A percentile compares a stretch with the other conserved stretches of the same genome.
phyloP scores from a whole-genome alignment of 2,113 vertebrate genomes.

The Hippocampus abdominalis region DNA sequence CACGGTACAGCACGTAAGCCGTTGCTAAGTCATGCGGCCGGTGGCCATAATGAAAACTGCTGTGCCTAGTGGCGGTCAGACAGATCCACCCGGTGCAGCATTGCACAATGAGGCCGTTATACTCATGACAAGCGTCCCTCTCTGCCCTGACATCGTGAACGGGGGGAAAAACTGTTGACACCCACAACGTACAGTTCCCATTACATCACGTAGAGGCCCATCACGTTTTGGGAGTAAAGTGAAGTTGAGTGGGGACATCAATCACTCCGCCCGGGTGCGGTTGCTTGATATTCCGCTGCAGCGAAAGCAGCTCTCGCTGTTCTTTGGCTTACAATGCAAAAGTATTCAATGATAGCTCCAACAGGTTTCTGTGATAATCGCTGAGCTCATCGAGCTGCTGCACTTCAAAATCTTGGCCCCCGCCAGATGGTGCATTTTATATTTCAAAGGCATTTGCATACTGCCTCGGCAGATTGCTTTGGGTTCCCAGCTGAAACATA shows the following conservation, averaged over 20 bases:
- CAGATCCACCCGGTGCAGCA: constrained; percentile 62
- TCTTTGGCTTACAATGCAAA: constrained; percentile 18
- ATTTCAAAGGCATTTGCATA: constrained; percentile 56
- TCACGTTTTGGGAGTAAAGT: constrained; percentile 60
- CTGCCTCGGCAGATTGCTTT: constrained; percentile 40
- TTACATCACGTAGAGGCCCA: constrained; percentile 71
- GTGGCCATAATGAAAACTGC: constrained; percentile 72
- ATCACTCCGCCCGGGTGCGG: constrained; percentile 63
- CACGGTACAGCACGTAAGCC: constrained; percentile 58
- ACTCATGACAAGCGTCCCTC: constrained; percentile 62
- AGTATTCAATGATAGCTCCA: constrained; percentile 23
- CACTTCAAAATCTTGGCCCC: constrained; percentile 23
- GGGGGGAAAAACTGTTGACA: constrained; percentile 74
- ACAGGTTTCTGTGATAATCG: constrained; percentile 17
- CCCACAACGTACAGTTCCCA: constrained; percentile 75
- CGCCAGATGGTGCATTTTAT: constrained; percentile 51
- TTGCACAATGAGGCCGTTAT: constrained; percentile 75
- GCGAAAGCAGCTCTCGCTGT: constrained; percentile 12
- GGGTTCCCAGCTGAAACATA: constrained; percentile 46
- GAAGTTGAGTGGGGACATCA: constrained; percentile 62
- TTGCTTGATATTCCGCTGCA: constrained; percentile 60
- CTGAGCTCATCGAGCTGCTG: constrained; percentile 7
- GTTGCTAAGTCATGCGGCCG: constrained; percentile 62
- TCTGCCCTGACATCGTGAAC: constrained; percentile 59
- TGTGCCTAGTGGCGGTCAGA: constrained; percentile 64